Conservation (phyloP, 2,797 vertebrate species). For the Pogoniulus pusillus region DNA sequence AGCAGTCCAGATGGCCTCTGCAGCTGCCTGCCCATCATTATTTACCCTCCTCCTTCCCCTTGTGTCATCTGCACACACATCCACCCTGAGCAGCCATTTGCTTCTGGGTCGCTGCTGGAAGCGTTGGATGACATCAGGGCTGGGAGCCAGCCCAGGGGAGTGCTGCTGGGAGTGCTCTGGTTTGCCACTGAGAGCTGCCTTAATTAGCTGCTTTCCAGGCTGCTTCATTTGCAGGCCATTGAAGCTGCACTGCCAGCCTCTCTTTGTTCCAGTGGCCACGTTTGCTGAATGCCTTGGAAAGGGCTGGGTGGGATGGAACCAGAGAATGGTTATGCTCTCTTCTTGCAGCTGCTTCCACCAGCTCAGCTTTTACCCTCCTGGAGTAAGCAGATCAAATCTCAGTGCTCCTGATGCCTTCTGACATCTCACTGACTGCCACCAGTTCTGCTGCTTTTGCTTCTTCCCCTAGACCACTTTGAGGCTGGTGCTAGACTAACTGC, state of each 20-base stretch:
- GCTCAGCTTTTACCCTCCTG: neutral
- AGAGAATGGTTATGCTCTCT: neutral
- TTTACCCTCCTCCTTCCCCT: neutral
- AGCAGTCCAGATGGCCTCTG: constrained; percentile 17
- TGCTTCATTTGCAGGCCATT: neutral
- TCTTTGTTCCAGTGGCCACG: neutral
- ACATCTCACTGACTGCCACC: neutral
- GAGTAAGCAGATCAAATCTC: neutral
- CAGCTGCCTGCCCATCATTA: constrained; percentile 43
- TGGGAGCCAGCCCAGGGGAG: neutral
- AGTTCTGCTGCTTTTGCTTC: neutral
- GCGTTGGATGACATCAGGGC: neutral
- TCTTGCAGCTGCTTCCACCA: neutral
- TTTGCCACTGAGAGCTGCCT: neutral
- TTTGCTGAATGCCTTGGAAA: too few relatives aligned
- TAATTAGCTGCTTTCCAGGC: constrained; percentile 6
- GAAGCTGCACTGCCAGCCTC: neutral
- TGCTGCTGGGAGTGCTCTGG: neutral
- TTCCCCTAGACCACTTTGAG: neutral
- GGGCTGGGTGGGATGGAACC: too few relatives aligned
- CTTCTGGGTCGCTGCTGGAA: neutral
- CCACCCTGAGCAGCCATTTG: neutral
- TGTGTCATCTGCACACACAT: constrained; percentile 11
- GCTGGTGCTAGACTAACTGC: neutral
- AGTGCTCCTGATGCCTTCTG: neutral